These are phyloP conservation scores for Copsychus sechellarum DNA, from an alignment of 2,113 vertebrate species.

Conservation along the genomic window DNA sequence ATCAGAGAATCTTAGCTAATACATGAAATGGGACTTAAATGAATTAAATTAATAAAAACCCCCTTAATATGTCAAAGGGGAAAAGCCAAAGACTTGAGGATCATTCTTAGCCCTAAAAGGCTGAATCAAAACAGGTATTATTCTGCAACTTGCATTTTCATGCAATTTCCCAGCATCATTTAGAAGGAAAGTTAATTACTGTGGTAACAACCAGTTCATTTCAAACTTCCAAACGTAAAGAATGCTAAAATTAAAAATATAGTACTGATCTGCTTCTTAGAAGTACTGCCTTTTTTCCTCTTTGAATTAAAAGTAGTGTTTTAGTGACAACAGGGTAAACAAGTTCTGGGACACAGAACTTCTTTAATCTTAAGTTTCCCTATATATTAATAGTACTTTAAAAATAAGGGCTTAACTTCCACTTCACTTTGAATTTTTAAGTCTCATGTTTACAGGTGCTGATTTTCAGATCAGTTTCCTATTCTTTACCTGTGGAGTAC, in stretches of 20 bases:
- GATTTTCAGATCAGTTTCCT: background rate
- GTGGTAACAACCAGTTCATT: background rate
- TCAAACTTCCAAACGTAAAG: background rate
- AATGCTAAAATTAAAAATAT: background rate
- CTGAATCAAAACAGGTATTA: background rate
- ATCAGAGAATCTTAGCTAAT: background rate
- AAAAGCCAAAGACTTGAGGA: background rate
- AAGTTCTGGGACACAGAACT: background rate
- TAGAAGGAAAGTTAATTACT: background rate
- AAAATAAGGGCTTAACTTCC: background rate
- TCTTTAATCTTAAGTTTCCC: background rate
- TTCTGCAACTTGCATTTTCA: background rate
- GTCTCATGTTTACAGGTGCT: background rate
- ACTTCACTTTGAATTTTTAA: background rate
- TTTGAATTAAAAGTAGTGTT: background rate
- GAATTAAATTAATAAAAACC: background rate
- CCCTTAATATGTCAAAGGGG: background rate
- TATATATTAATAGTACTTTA: background rate
- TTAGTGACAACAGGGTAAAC: background rate
- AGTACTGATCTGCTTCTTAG: background rate
- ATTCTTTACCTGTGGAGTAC: rapidly evolving
- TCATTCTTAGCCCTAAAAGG: background rate
- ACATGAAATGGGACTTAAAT: background rate
- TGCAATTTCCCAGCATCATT: background rate
- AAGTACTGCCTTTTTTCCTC: background rate